Evolutionary conservation across 2,797 vertebrate species (phyloP).

Genomic region (Glyptemys insculpta): DNA sequence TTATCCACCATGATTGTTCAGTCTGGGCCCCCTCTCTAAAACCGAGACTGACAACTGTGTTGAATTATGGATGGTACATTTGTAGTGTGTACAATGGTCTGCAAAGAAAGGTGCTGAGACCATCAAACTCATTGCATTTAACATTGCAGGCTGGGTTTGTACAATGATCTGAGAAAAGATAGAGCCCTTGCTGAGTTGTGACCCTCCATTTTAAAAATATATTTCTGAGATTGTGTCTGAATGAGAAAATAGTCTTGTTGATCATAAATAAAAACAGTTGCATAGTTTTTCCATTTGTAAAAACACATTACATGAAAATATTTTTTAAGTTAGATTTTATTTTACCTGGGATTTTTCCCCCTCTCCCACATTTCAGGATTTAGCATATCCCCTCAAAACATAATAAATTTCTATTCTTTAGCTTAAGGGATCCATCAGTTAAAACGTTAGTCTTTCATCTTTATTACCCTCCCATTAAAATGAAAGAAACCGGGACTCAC

Average conservation of each 20-base stretch:
- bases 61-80: slow-evolving; percentile 70
- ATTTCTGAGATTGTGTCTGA: slow-evolving; percentile 32
- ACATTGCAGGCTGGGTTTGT: slow-evolving; percentile 39
- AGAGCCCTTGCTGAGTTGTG: slow-evolving; percentile 47
- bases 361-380: slow-evolving; percentile 74
- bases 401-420: slow-evolving; percentile 81
- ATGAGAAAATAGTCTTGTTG: slow-evolving; percentile 36
- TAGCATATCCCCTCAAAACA: slow-evolving; percentile 81
- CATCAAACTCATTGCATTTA: slow-evolving; percentile 46
- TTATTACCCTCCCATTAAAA: slow-evolving; percentile 87
- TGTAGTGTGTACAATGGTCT: slow-evolving; percentile 45
- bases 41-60: slow-evolving; percentile 73
- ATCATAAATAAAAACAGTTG: slow-evolving; percentile 60
- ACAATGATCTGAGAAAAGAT: slow-evolving; percentile 41
- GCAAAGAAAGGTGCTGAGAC: slow-evolving; percentile 20
- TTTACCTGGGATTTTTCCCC: slow-evolving; percentile 77
- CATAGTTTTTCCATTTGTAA: slow-evolving; percentile 43
- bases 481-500: slow-evolving; percentile 84
- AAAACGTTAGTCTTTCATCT: slow-evolving; percentile 87
- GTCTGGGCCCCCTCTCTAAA: slow-evolving; percentile 67
- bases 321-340: slow-evolving; percentile 65
- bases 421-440: slow-evolving; percentile 86
- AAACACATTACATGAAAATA: not conserved
- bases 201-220: slow-evolving; percentile 65
- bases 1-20: slow-evolving; percentile 70